Conservation (phyloP, 2,888 invertebrate species). For the Drosophila birchii region DNA sequence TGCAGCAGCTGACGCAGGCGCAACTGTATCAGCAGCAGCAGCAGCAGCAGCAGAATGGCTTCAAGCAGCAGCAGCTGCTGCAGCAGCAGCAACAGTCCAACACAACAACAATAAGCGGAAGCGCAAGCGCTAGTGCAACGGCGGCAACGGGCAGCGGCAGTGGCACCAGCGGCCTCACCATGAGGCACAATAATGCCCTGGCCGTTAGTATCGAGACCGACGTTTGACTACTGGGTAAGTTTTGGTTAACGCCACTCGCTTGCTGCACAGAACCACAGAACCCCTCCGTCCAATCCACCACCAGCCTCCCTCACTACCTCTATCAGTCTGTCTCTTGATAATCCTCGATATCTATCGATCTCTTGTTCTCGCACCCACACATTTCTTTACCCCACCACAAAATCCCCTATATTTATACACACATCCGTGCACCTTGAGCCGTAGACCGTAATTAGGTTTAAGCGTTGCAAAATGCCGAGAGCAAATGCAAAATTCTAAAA, state of each 20-base stretch:
- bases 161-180: constrained; percentile 88
- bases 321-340: constrained; percentile 17
- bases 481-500: constrained; percentile 33
- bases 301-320: constrained; percentile 16
- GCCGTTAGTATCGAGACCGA: constrained; percentile 96
- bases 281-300: constrained; percentile 13
- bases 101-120: constrained; percentile 72
- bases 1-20: constrained; percentile 57
- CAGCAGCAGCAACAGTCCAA: constrained; percentile 52
- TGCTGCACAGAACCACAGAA: constrained; percentile 22
- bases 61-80: constrained; percentile 75
- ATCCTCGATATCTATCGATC: constrained; percentile 5
- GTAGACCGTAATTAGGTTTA: constrained; percentile 30
- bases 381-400: constrained; percentile 14
- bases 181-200: constrained; percentile 92
- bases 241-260: constrained; percentile 40
- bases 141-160: constrained; percentile 84
- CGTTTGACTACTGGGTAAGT: constrained; percentile 96
- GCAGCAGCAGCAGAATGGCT: constrained; percentile 79
- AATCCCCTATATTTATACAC: too few relatives aligned
- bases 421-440: constrained; percentile 32
- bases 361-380: constrained; percentile 20
- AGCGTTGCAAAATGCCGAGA: constrained; percentile 41
- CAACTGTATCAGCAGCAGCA: constrained; percentile 65
- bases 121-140: constrained; percentile 65